Percentiles rank a stretch among this genome's conserved stretches.
Evolutionary conservation across 1,140 invertebrate genomes (phyloP).

Genomic region (Hycleus cichorii): DNA sequence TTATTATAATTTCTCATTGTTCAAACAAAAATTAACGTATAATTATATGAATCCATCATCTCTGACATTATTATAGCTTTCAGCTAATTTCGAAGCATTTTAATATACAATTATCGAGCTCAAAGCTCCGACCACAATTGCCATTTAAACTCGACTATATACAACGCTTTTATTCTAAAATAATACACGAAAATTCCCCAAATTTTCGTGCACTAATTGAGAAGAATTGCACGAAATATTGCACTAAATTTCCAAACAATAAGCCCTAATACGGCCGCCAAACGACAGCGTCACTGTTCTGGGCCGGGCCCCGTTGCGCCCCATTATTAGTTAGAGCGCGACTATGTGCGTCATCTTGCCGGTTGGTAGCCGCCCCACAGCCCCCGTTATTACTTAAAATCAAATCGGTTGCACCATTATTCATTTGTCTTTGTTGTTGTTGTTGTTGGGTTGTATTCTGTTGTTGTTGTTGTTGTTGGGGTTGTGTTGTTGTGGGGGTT

Average conservation of each 20-base stretch:
- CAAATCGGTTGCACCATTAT: constrained; percentile 44
- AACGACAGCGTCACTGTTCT: constrained; percentile 57
- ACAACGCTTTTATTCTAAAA: no score
- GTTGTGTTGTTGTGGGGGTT: constrained; percentile 31
- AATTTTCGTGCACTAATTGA: no score
- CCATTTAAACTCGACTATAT: no score
- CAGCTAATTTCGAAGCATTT: no score
- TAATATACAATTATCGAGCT: no score
- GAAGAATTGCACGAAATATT: constrained; percentile 12
- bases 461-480: background rate
- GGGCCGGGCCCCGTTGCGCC: constrained; percentile 50
- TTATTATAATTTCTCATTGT: no score
- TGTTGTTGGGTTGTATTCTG: constrained; percentile 8
- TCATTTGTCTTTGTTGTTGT: constrained; percentile 38
- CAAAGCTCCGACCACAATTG: no score
- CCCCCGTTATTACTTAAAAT: constrained; percentile 49
- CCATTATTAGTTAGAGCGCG: constrained; percentile 50
- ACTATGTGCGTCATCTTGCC: constrained; percentile 46
- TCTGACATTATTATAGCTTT: no score
- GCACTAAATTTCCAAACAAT: constrained; percentile 13
- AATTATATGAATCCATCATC: no score
- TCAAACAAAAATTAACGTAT: no score
- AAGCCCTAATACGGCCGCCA: constrained; percentile 51
- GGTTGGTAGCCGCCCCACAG: constrained; percentile 51
- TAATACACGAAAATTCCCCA: no score